A percentile compares a stretch with the other conserved stretches of the same genome.
Conservation (phyloP, 2,888 invertebrate species). For the Agrochola lychnidis region DNA sequence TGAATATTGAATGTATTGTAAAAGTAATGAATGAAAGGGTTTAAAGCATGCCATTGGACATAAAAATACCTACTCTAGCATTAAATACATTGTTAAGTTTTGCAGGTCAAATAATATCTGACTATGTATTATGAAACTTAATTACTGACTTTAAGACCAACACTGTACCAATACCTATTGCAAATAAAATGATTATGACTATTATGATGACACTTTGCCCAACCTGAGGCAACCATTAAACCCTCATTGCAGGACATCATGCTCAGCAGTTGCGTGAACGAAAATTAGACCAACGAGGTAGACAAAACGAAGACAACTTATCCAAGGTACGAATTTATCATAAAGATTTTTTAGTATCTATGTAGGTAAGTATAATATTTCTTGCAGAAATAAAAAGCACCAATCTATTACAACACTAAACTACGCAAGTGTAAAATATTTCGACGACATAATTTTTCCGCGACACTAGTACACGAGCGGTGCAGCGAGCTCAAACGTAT, state of each 20-base stretch:
- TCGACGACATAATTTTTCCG: constrained; percentile 29
- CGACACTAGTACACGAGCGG: background rate
- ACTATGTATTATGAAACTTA: background rate
- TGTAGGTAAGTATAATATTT: background rate
- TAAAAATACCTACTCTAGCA: background rate
- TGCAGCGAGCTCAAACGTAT: constrained; percentile 56
- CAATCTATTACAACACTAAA: background rate
- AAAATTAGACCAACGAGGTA: background rate
- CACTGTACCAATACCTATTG: background rate
- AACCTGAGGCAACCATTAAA: too few species aligned
- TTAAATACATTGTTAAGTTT: background rate
- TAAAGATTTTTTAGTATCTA: background rate
- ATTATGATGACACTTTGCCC: background rate
- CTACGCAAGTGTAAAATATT: constrained; percentile 5
- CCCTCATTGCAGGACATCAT: too few species aligned
- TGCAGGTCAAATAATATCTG: background rate
- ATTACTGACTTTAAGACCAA: background rate
- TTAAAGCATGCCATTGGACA: background rate
- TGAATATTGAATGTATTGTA: background rate
- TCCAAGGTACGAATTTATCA: background rate
- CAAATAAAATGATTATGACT: background rate
- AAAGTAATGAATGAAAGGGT: background rate
- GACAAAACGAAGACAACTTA: background rate
- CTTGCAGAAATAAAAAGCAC: background rate
- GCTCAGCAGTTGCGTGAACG: too few species aligned